Percentiles rank a stretch among this genome's conserved stretches.
Conservation (phyloP, 2,797 vertebrate species). For the Coreius guichenoti region DNA sequence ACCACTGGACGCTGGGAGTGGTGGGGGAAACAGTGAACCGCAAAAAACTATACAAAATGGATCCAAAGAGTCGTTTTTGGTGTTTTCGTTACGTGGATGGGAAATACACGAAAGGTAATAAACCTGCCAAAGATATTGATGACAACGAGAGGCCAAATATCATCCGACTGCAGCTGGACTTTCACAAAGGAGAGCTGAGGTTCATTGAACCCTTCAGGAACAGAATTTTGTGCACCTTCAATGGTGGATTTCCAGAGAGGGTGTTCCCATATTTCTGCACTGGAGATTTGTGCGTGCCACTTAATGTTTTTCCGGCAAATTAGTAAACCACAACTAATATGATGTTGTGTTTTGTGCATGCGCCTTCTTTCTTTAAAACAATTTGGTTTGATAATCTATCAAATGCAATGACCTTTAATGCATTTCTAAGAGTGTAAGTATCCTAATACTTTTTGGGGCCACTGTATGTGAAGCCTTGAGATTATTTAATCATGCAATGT, state of each 20-base stretch:
- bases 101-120: neutral
- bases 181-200: conserved; percentile 30
- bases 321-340: neutral
- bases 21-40: conserved; percentile 43
- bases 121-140: neutral
- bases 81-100: conserved; percentile 22
- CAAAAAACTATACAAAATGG: conserved; percentile 43
- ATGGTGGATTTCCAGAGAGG: conserved; percentile 10
- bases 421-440: neutral
- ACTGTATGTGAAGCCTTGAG: neutral
- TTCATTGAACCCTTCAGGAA: conserved; percentile 38
- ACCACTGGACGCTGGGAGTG: conserved; percentile 51
- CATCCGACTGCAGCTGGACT: conserved; percentile 39
- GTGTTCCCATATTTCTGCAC: conserved; percentile 50
- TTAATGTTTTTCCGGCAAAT: conserved; percentile 14
- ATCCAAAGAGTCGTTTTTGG: conserved; percentile 41
- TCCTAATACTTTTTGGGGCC: neutral
- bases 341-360: neutral
- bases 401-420: neutral
- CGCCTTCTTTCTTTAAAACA: neutral
- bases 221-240: conserved; percentile 4
- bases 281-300: neutral
- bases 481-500: neutral
- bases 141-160: neutral
- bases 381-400: neutral